Evolutionary conservation across 2,113 vertebrate species (phyloP).

Genomic region (Sylvilagus bachmani): DNA sequence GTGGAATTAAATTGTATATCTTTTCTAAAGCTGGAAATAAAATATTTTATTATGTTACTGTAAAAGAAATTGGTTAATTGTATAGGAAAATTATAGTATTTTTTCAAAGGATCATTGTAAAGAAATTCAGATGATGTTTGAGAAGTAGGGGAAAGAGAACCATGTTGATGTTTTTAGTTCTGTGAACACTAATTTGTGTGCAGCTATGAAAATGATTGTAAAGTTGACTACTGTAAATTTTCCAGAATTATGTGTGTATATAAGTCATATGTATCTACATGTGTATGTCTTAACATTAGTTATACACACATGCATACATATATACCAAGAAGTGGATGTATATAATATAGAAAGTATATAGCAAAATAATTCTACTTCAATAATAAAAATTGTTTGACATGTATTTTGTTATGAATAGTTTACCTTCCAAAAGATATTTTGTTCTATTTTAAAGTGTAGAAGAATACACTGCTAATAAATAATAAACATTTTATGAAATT

Average conservation of each 20-base stretch:
- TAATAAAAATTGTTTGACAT: slow-evolving; percentile 85
- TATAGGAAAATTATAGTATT: slow-evolving; percentile 70
- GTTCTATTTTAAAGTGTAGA: slow-evolving; percentile 88
- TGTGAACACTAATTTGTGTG: slow-evolving; percentile 83
- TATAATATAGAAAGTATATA: slow-evolving; percentile 84
- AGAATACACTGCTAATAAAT: slow-evolving; percentile 84
- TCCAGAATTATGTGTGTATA: slow-evolving; percentile 77
- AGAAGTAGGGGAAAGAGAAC: slow-evolving; percentile 30
- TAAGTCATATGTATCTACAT: slow-evolving; percentile 82
- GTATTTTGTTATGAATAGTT: slow-evolving; percentile 89
- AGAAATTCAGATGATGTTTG: slow-evolving; percentile 53
- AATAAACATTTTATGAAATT: slow-evolving; percentile 86
- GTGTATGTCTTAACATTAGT: slow-evolving; percentile 83
- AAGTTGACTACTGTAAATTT: slow-evolving; percentile 84
- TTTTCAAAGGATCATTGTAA: slow-evolving; percentile 52
- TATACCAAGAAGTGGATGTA: slow-evolving; percentile 69
- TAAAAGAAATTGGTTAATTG: slow-evolving; percentile 55
- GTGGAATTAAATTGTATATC: slow-evolving; percentile 60
- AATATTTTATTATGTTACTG: slow-evolving; percentile 80
- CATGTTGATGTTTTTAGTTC: slow-evolving; percentile 74
- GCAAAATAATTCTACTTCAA: slow-evolving; percentile 87
- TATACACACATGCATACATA: slow-evolving; percentile 82
- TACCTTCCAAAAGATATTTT: slow-evolving; percentile 82
- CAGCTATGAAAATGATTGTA: slow-evolving; percentile 85
- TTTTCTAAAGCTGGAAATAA: slow-evolving; percentile 76